These are phyloP conservation scores for Calephelis virginiensis DNA, from an alignment of 1,140 invertebrate species.

Conservation along the genomic window DNA sequence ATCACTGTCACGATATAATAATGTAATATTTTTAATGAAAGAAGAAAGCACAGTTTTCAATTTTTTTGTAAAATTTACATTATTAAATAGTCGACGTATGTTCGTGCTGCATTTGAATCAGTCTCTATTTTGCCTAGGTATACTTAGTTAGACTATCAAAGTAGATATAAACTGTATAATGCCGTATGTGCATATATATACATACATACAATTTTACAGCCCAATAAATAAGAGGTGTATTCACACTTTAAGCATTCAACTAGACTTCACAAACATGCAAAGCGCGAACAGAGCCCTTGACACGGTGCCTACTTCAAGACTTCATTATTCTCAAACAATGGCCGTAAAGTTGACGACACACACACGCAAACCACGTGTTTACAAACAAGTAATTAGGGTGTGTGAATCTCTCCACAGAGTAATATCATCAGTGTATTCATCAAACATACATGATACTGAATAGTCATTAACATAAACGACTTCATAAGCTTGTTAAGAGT, in stretches of 20 bases:
- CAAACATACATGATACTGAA: not conserved
- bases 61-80: too few species aligned
- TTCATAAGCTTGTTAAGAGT: not conserved
- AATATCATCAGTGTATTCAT: not conserved
- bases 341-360: constrained; percentile 38
- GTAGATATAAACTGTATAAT: not conserved
- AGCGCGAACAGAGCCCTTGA: constrained; percentile 47
- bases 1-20: too few species aligned
- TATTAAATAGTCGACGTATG: too few species aligned
- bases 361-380: constrained; percentile 47
- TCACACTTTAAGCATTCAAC: constrained; percentile 7
- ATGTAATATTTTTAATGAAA: too few species aligned
- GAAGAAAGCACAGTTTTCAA: too few species aligned
- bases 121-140: too few species aligned
- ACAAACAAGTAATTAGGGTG: constrained; percentile 61
- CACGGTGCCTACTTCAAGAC: constrained; percentile 48
- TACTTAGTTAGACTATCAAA: not conserved
- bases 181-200: too few species aligned
- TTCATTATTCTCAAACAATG: constrained; percentile 53
- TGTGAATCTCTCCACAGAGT: constrained; percentile 32
- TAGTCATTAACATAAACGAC: not conserved
- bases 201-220: not conserved
- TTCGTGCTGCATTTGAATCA: too few species aligned
- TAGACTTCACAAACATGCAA: constrained; percentile 41
- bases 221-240: constrained; percentile 7